phyloP scores from a whole-genome alignment of 2,888 invertebrate species.

The Agrochola circellaris region DNA sequence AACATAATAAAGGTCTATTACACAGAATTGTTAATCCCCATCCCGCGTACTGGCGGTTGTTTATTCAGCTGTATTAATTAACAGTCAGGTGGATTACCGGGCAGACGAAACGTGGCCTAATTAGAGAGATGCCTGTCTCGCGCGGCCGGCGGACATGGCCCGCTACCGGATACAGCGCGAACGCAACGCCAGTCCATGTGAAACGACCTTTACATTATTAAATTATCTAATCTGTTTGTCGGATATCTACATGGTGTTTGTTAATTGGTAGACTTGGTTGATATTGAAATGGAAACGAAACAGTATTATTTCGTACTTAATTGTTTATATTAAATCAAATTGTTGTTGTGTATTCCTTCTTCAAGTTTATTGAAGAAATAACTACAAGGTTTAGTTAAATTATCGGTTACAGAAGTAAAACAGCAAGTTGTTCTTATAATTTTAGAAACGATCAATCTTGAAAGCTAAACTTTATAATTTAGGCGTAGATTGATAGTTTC shows the following conservation, averaged over 20 bases:
- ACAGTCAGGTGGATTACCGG: slow-evolving; percentile 78
- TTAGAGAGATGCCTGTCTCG: slow-evolving; percentile 73
- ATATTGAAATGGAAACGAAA: slow-evolving; percentile 3
- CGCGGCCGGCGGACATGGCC: slow-evolving; percentile 55
- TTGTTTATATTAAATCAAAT: slow-evolving; percentile 2
- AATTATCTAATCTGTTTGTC: slow-evolving; percentile 56
- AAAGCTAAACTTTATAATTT: slow-evolving; percentile 38
- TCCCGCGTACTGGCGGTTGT: slow-evolving; percentile 69
- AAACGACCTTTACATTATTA: slow-evolving; percentile 52
- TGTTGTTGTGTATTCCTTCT: slow-evolving; percentile 1
- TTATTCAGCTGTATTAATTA: slow-evolving; percentile 78
- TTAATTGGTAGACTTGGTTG: slow-evolving; percentile 28
- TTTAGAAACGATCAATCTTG: slow-evolving; percentile 43
- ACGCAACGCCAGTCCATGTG: slow-evolving; percentile 39
- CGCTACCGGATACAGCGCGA: slow-evolving; percentile 53
- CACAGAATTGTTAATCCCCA: slow-evolving; percentile 70
- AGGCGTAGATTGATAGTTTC: slow-evolving; percentile 40
- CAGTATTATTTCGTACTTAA: background rate
- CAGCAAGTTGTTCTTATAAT: slow-evolving; percentile 43
- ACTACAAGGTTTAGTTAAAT: background rate
- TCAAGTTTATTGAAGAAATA: slow-evolving; percentile 11
- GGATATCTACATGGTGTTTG: slow-evolving; percentile 39
- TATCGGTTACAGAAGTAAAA: slow-evolving; percentile 23
- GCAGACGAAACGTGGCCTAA: slow-evolving; percentile 77
- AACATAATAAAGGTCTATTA: slow-evolving; percentile 66